These are phyloP conservation scores for Cerceris ruficornis DNA, from an alignment of 2,888 invertebrate genomes.

Conservation along the genomic window DNA sequence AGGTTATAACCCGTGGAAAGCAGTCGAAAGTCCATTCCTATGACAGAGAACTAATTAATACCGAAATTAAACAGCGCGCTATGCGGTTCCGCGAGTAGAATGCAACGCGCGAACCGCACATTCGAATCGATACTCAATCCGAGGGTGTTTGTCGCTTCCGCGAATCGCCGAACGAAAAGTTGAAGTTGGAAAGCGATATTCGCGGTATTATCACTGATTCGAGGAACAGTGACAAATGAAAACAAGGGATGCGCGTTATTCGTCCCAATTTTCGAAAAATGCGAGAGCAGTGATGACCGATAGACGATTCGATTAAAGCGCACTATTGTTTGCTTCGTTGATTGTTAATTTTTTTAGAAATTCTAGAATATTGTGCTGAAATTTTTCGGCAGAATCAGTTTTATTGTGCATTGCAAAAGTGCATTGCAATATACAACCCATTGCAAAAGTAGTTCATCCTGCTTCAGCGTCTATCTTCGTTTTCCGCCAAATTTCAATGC, in stretches of 20 bases:
- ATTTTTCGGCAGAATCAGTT: too few species aligned
- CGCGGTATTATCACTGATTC: neutral
- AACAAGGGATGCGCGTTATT: slow-evolving; percentile 1
- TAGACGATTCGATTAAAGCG: neutral
- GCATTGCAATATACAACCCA: too few species aligned
- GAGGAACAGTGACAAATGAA: neutral
- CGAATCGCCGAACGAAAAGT: neutral
- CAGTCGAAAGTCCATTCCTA: neutral
- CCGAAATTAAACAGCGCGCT: slow-evolving; percentile 28
- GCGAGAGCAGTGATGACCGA: neutral
- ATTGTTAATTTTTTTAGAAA: too few species aligned
- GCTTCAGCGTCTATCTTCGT: too few species aligned
- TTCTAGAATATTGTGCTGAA: too few species aligned
- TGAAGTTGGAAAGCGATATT: neutral
- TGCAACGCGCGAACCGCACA: slow-evolving; percentile 18
- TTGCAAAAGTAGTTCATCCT: too few species aligned
- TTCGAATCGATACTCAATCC: slow-evolving; percentile 33
- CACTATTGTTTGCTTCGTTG: neutral
- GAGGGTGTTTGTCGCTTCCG: slow-evolving; percentile 11
- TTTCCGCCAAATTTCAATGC: too few species aligned
- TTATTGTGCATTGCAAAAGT: too few species aligned
- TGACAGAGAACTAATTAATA: slow-evolving; percentile 31
- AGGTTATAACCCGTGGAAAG: neutral
- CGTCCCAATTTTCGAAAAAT: neutral
- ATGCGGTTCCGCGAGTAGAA: slow-evolving; percentile 15